These are phyloP conservation scores for Ramphastos sulfuratus DNA, from an alignment of 2,113 vertebrate genomes.

Conservation along the genomic window DNA sequence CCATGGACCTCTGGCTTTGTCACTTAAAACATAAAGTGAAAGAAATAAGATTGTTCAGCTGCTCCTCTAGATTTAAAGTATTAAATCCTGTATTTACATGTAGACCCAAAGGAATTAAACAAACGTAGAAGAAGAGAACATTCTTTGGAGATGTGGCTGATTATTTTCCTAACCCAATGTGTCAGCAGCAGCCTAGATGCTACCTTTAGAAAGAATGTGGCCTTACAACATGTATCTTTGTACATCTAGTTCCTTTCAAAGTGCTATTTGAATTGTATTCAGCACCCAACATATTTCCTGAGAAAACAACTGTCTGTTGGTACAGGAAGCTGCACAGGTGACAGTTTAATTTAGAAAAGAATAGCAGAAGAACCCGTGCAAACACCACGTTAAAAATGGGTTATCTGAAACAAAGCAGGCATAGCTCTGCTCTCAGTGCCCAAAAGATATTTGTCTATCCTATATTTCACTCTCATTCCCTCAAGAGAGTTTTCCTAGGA, in stretches of 20 bases:
- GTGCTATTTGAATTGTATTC: conserved; percentile 5
- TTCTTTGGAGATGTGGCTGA: not conserved
- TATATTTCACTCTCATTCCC: not conserved
- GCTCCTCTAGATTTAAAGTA: not conserved
- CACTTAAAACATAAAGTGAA: not conserved
- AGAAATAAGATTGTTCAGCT: not conserved
- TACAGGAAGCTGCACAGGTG: conserved; percentile 3
- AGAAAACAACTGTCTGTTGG: not conserved
- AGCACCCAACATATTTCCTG: not conserved
- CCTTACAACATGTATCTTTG: not conserved
- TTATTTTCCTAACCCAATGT: not conserved
- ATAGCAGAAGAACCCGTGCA: not conserved
- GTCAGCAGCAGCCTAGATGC: not conserved
- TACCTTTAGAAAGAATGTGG: conserved; percentile 35
- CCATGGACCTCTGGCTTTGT: not conserved
- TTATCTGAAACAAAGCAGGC: conserved; percentile 12
- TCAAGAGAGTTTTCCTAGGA: not conserved
- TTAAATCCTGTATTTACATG: not conserved
- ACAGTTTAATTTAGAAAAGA: conserved; percentile 31
- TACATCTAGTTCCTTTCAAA: not conserved
- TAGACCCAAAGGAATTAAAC: not conserved
- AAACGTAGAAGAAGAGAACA: not conserved
- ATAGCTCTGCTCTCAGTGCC: not conserved
- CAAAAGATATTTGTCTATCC: not conserved
- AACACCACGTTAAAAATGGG: not conserved